Base-by-base conservation (phyloP, 92 coral and sea anemone species). In the Epizoanthus rinbou region DNA sequence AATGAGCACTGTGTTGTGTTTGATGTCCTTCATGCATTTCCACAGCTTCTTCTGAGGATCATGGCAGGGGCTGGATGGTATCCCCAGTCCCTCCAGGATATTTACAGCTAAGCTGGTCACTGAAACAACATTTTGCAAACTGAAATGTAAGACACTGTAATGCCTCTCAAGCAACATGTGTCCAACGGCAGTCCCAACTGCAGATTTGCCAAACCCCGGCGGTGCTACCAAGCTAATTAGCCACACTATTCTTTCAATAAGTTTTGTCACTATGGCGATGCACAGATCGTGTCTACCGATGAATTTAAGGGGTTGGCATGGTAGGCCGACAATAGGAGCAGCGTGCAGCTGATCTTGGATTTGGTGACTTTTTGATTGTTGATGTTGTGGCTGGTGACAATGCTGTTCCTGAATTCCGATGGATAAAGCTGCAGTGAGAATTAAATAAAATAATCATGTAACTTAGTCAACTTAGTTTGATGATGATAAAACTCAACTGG, bases 121-220 rank as follows among this genome's bases (percentile, higher is more conserved):
- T 0, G 88, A 63, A 2, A 47, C 15, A 35, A 68, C 54, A 5
- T 50, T 74, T 75, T 86, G 76, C 17, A 93, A 75, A 16, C 69
- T 64, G 39, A 89, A 65, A 65, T 80, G 76, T 53, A 89, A 21
- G 35, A 91, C 85, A 8, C 63, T 64, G 21, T 64, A 87, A 16
- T 87, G 91, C 31, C 71, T 75, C 10, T 66, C 81, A 23, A 67
- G 41, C 62, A 93, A 45, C 86, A 24, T 73, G 82, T 88, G 81
- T 3, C 94, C 93, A 3, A 91, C 37, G 10, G 47, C 50, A 21
- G 70, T 85, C 0, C 88, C 89, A 14, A 85, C 53, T 0, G 87
- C 66, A 28, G 97, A 91, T 52, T 93, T 93, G 7, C 94, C 97
- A 57, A 80, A 88, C 1, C 92, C 94, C 3, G 97, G 97, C 0